Evolutionary conservation across 2,888 invertebrate genomes (phyloP), one percentile per base, ranked within the genome.

Genomic region (Molorchus minor): DNA sequence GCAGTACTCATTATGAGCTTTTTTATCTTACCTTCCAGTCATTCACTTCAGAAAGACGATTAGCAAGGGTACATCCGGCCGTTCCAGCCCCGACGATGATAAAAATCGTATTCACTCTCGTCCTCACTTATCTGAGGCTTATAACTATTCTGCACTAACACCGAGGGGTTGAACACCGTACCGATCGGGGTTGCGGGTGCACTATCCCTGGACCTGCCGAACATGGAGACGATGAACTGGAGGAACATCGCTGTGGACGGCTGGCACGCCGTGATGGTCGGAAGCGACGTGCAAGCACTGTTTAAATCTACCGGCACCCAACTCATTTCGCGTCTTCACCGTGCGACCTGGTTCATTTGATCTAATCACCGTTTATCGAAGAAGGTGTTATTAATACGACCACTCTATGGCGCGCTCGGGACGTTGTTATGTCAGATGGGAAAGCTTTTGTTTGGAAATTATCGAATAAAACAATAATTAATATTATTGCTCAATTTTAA

Each of bases 31-130:
- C 85, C 81, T 80, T 84, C 86, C 86, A 86, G 66, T 84, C 79
- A 53, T 83, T 82, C 0, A 86, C 81, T 81, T 87, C 87, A 0
- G 86, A 83, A 1, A 88, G 77, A 5, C 88, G 81, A 75, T 85
- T 88, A 0, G 88, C 88, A 17, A 88, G 69, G 19, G 88, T 87
- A 70, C 88, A 87, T 0, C 88, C 88, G 0, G 87, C 87, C 0
- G 87, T 87, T 0, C 88, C 88, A 0, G 85, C 88, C 8, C 88
- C 88, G 17, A 88, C 84, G 40, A 86, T 79, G 53, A 87, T 85
- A 62, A 86, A n/a, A 89, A 67, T 87, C 87, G 71, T 80, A 86
- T 40, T 82, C 81, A 64, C 82, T 15, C n/a, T 10, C 3, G 33
- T 33, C 33, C n/a, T 33, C 33, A 3, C 33, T 3, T 3, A n/a